Evolutionary conservation across 1,140 invertebrate species (phyloP).

Genomic region (Bombus vancouverensis): DNA sequence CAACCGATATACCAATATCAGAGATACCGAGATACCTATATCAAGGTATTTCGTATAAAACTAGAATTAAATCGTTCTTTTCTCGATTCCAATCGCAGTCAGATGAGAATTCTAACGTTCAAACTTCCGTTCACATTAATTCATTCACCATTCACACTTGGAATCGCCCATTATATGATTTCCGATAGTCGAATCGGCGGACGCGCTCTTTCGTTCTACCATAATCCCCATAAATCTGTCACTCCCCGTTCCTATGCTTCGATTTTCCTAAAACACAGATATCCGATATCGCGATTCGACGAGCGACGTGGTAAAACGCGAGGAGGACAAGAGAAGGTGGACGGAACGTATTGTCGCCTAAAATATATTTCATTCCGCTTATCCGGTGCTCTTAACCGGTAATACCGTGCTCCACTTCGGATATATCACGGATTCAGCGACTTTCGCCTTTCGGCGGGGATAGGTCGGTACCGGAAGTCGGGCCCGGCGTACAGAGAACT

Average conservation of each 20-base stretch:
- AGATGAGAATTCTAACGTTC: neutral
- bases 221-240: slow-evolving; percentile 12
- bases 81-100: too few relatives aligned
- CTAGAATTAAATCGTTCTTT: neutral
- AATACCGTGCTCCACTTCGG: slow-evolving; percentile 51
- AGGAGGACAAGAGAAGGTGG: neutral
- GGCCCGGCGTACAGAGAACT: slow-evolving; percentile 31
- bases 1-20: too few relatives aligned
- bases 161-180: neutral
- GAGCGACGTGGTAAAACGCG: neutral
- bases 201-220: neutral
- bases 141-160: neutral
- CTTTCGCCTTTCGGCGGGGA: slow-evolving; percentile 31
- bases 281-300: neutral
- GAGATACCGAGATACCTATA: neutral
- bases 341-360: slow-evolving; percentile 36
- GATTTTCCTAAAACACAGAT: slow-evolving; percentile 24
- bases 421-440: slow-evolving; percentile 47
- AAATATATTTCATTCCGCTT: slow-evolving; percentile 50
- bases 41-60: neutral
- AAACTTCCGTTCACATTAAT: neutral
- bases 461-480: slow-evolving; percentile 56
- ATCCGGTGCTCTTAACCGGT: slow-evolving; percentile 44
- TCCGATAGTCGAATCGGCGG: neutral
- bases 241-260: neutral